Evolutionary conservation across 1,140 invertebrate genomes (phyloP), one percentile per base, ranked within the genome.

Genomic region (Varroa destructor): DNA sequence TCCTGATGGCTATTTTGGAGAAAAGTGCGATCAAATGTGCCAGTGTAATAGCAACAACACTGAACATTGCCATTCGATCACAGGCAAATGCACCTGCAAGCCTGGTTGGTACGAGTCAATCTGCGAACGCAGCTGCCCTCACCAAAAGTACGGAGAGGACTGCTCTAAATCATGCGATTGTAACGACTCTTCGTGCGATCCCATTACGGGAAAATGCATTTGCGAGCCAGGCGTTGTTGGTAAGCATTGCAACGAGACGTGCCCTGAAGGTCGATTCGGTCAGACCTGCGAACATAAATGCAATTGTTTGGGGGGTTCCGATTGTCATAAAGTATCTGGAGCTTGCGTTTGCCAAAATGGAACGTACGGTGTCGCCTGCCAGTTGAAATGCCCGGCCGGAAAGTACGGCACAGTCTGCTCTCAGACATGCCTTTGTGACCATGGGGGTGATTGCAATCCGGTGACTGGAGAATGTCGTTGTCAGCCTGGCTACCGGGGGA

Each of bases 111-210:
- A 56, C 43, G 74, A 73, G 4, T 57, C 74, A 6, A 71, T 74
- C 4, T 75, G 74, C 43, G 74, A 75, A 36, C 43, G 71, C 61
- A 71, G 73, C 73, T 74, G 70, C 43, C 12, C 56, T 0, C 83
- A 90, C 55, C 88, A 87, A 43, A 88, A 83, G 64, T 88, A 88
- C 77, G 90, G 90, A 0, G 79, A 81, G 10, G 84, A 87, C 72
- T 96, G 93, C 76, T 86, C 87, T 73, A 85, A 86, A 42, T 84
- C 88, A 56, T 97, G 94, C 78, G 84, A 85, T 1, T 98, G 94
- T 81, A 89, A 95, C 78, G 97, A 97, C 79, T 86, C 85, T 55
- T 92, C 91, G 37, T 98, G 94, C 79, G 86, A 89, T 79, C 85
- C 86, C n/a, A 82, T 83, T 46, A 87, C 82, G 37, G 91, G 91